Base-by-base conservation (phyloP, 1,140 invertebrate genomes). In the Lasaia peninsularis region DNA sequence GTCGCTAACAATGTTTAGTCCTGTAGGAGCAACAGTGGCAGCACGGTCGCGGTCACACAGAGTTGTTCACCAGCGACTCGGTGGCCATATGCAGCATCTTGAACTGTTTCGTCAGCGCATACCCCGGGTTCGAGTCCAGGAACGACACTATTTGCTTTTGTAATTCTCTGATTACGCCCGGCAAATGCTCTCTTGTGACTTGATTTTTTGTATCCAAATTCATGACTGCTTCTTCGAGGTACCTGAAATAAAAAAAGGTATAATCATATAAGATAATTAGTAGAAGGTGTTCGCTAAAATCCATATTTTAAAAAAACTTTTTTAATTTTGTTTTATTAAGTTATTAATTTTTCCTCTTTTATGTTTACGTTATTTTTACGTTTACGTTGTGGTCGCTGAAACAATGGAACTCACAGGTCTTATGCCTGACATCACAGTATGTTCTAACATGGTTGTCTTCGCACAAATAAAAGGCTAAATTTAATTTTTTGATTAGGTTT, bases 151-250 rank as follows among this genome's bases (percentile, higher is more conserved):
- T 90, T 83, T 96, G 95, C 73, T 92, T 93, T 68, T 93, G 92
- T 11, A 98, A 89, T 61, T 93, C 93, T 52, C 92, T 90, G 16
- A 98, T 82, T 14, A 98, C 94, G n/a, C 91, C 92, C 0, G 93
- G 93, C 71, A 96, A 93, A 86, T 98, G 96, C 71, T 97, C 96
- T 61, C 92, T 91, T 0, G 95, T 97, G 9, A 95, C 92, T 0
- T 94, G 92, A 86, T 96, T 94, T 2, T 86, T 91, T 5, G 92
- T 91, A 78, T 97, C 95, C 40, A 98, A 86, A 80, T 94, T 96
- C 78, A 97, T 91, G 53, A 98, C 91, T 2, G 96, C 96, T 75
- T 97, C 96, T 77, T 96, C 93, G 28, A 98, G 89, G 91, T 96
- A 98, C 69, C 96, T 97, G 80, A 51, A 10, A 10, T 12, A 51